Base-by-base conservation (phyloP, 2,888 invertebrate genomes). In the Acheta domesticus region DNA sequence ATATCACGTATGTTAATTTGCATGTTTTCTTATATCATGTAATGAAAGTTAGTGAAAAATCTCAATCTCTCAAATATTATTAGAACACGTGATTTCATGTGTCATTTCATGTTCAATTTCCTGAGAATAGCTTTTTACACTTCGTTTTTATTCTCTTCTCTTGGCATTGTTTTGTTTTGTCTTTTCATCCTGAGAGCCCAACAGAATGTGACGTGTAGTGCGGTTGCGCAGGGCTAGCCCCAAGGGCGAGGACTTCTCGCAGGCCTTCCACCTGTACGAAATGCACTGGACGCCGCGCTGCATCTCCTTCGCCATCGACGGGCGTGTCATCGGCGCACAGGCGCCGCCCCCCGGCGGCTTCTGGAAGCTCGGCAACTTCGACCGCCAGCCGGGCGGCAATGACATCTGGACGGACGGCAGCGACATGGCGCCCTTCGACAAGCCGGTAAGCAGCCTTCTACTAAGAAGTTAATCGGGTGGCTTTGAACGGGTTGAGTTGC, bases 281-380 rank as follows among this genome's bases (percentile, higher is more conserved):
- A 74, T 85, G 74, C 82, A 82, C 36, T 85, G 85, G 85, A 84
- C 84, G 19, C 83, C 83, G 49, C 81, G 82, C 79, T 81, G 73
- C 73, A 78, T 82, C 21, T 79, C 77, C 23, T 81, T 82, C 79
- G 77, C 79, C 49, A 75, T 82, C 36, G 82, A 82, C 62, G 80
- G 78, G 16, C 74, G 78, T 36, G 23, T 16, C 4, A 80, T 82
- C 21, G 81, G 82, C 5, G 74, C 75, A 12, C 74, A 79, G 20
- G 48, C 79, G 12, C 74, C 80, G 14, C 81, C 82, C 5, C 12
- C 48, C 49, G 81, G 82, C 14, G 81, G 82, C n/a, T 82, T 82
- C 79, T 82, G 82, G 82, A 75, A 80, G 48, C 49, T 82, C 4
- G 82, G 82, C 8, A 79, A 78, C 21, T 79, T 82, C 74, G 80